phyloP scores from a whole-genome alignment of 2,797 vertebrate species.

The Phalanger gymnotis region DNA sequence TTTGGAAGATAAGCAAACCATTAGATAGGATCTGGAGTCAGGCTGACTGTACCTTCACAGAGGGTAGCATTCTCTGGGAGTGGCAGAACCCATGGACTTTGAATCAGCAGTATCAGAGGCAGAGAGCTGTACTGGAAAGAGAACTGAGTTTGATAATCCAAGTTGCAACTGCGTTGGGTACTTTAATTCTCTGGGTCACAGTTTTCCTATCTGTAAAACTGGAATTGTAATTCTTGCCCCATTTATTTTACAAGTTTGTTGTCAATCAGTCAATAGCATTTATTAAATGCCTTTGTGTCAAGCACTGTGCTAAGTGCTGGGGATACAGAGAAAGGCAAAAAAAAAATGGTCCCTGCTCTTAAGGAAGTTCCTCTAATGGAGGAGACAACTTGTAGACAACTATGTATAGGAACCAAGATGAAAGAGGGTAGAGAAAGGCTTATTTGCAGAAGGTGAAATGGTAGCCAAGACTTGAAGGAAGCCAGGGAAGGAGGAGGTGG shows the following conservation, averaged over 20 bases:
- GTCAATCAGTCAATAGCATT: conserved; percentile 41
- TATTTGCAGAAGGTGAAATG: background rate
- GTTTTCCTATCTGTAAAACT: background rate
- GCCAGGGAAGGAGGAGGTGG: background rate
- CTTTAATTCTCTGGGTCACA: background rate
- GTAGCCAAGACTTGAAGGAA: background rate
- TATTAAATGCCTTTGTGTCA: background rate
- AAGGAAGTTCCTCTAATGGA: background rate
- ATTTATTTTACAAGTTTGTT: background rate
- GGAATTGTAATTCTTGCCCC: background rate
- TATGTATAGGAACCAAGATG: background rate
- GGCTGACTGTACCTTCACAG: background rate
- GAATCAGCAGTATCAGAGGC: background rate
- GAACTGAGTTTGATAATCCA: background rate
- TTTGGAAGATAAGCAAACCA: background rate
- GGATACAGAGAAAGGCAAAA: background rate
- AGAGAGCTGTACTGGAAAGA: background rate
- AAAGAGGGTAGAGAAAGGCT: background rate
- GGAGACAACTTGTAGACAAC: background rate
- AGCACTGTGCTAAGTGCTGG: background rate
- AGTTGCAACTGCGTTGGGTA: background rate
- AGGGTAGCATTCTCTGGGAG: background rate
- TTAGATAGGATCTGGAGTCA: background rate
- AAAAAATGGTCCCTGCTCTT: background rate
- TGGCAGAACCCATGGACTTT: background rate